Percentiles rank a stretch among this genome's conserved stretches.
Conservation (phyloP, 2,888 invertebrate species). For the Amphipoea oculea region DNA sequence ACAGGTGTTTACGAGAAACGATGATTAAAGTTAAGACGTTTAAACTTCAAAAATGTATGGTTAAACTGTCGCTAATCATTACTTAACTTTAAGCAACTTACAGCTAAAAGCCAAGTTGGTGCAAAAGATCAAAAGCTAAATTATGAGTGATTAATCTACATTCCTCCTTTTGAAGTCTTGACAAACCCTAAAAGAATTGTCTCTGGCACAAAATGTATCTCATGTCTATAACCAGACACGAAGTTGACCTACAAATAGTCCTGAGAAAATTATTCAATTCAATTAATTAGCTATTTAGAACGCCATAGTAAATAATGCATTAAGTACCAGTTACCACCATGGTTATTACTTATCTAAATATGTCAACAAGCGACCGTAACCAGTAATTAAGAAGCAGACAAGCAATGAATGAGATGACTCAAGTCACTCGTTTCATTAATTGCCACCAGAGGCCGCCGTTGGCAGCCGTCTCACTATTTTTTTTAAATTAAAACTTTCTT, state of each 20-base stretch:
- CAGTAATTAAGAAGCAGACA: slow-evolving; percentile 59
- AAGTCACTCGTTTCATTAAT: slow-evolving; percentile 52
- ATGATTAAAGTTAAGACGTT: no score
- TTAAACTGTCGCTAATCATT: no score
- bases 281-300: slow-evolving; percentile 38
- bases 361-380: slow-evolving; percentile 57
- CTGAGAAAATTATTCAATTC: slow-evolving; percentile 12
- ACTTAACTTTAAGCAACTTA: no score
- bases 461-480: slow-evolving; percentile 5
- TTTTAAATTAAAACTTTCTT: neutral
- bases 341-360: slow-evolving; percentile 58
- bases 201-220: neutral
- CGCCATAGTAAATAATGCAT: slow-evolving; percentile 50
- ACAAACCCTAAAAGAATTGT: neutral
- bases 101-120: no score
- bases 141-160: no score
- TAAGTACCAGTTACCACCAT: slow-evolving; percentile 25
- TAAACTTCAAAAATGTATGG: no score
- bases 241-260: slow-evolving; percentile 1
- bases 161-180: neutral
- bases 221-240: neutral
- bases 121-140: no score
- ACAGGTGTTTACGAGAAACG: no score
- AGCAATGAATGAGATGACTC: slow-evolving; percentile 60
- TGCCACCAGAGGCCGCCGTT: slow-evolving; percentile 16